Conservation (phyloP, 1,140 invertebrate species). For the Akabosia matsudoensis region DNA sequence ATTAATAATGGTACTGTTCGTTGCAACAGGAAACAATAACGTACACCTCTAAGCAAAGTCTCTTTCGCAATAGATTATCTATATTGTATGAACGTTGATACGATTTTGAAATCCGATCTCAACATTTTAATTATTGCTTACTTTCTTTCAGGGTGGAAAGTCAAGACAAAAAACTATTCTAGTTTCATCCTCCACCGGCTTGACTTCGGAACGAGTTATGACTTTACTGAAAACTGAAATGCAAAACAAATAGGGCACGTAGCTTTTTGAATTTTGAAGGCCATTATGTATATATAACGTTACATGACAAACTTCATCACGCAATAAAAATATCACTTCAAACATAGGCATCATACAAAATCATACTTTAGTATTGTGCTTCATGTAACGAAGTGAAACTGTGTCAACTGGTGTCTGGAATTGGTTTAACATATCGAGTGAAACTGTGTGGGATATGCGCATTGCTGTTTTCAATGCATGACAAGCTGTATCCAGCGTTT, state of each 20-base stretch:
- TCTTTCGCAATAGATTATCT: not conserved
- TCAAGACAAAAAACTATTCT: slow-evolving; percentile 55
- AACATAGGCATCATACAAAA: not conserved
- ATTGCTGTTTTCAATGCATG: no score
- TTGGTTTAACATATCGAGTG: not conserved
- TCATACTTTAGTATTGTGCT: not conserved
- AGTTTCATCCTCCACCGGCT: slow-evolving; percentile 40
- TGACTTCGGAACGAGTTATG: not conserved
- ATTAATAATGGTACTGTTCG: not conserved
- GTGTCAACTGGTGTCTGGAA: not conserved
- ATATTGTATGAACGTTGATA: not conserved
- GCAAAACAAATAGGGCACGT: not conserved
- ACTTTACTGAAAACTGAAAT: not conserved
- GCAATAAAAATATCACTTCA: not conserved
- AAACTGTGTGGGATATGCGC: no score
- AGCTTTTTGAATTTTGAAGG: not conserved
- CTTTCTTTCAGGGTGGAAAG: slow-evolving; percentile 55
- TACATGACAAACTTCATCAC: not conserved
- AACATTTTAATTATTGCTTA: slow-evolving; percentile 18
- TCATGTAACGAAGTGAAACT: not conserved
- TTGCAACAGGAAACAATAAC: not conserved
- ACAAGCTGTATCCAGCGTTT: not conserved
- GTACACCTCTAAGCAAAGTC: not conserved
- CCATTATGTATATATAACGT: not conserved
- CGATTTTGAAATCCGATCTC: not conserved